These are phyloP conservation scores for Grapholita molesta DNA, from an alignment of 1,140 invertebrate genomes.

Conservation along the genomic window DNA sequence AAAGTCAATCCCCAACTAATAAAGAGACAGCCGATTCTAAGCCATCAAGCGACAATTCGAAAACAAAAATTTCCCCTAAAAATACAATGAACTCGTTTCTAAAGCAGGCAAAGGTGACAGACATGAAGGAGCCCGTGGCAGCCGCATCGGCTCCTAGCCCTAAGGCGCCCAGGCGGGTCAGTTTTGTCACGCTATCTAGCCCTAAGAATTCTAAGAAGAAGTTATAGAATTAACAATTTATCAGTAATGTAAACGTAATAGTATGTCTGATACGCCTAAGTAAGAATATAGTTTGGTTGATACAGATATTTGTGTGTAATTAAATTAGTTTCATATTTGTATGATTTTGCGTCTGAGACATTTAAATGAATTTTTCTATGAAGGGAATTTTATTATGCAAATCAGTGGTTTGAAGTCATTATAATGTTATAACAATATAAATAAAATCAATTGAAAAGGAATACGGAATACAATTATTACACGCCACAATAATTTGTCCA, in stretches of 20 bases:
- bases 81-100: constrained; percentile 28
- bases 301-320: neutral
- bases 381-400: neutral
- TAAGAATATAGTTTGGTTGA: neutral
- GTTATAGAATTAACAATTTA: constrained; percentile 24
- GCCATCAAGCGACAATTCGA: neutral
- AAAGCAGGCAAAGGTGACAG: constrained; percentile 54
- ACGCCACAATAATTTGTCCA: neutral
- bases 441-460: neutral
- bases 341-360: neutral
- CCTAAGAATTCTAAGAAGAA: constrained; percentile 83
- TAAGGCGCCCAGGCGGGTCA: constrained; percentile 82
- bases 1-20: constrained; percentile 24
- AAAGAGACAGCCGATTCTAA: neutral
- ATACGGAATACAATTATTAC: too few species aligned
- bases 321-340: neutral
- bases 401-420: neutral
- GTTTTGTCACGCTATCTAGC: constrained; percentile 86
- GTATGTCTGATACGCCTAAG: neutral
- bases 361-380: neutral
- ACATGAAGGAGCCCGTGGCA: constrained; percentile 41
- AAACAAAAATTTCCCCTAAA: constrained; percentile 24
- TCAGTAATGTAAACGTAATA: too few species aligned
- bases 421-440: neutral
- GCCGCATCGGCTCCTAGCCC: constrained; percentile 40